Conservation (phyloP, 2,888 invertebrate species). For the Cantharis rustica region DNA sequence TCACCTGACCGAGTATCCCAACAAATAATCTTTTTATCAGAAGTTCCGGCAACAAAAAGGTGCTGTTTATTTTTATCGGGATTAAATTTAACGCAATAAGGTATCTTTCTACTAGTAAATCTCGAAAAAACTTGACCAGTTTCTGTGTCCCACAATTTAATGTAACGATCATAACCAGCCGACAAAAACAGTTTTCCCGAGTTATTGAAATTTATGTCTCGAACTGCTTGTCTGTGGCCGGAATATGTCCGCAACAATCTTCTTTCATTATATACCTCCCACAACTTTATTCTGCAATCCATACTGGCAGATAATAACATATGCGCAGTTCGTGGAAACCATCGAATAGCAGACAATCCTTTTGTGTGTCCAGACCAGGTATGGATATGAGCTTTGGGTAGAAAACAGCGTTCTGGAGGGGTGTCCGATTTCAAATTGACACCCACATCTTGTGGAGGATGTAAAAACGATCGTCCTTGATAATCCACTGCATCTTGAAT, state of each 20-base stretch:
- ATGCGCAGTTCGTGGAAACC: slow-evolving; percentile 95
- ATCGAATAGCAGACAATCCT: slow-evolving; percentile 91
- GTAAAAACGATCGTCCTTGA: slow-evolving; percentile 94
- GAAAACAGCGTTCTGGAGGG: slow-evolving; percentile 93
- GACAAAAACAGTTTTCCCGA: slow-evolving; percentile 91
- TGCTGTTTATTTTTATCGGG: slow-evolving; percentile 97
- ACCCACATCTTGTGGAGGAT: slow-evolving; percentile 90
- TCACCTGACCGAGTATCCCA: slow-evolving; percentile 97
- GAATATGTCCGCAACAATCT: slow-evolving; percentile 92
- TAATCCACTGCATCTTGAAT: slow-evolving; percentile 94
- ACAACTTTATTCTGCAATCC: slow-evolving; percentile 96
- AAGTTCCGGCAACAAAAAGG: slow-evolving; percentile 96
- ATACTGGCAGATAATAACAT: slow-evolving; percentile 93
- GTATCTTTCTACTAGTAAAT: slow-evolving; percentile 95
- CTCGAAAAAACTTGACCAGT: slow-evolving; percentile 84
- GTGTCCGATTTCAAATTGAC: slow-evolving; percentile 84
- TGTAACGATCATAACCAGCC: slow-evolving; percentile 96
- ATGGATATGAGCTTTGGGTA: slow-evolving; percentile 94
- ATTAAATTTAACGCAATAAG: slow-evolving; percentile 97
- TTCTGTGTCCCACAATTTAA: slow-evolving; percentile 99
- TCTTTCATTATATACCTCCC: slow-evolving; percentile 97
- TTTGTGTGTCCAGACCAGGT: slow-evolving; percentile 98
- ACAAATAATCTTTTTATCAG: slow-evolving; percentile 99
- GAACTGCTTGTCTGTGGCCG: slow-evolving; percentile 95
- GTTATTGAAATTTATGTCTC: slow-evolving; percentile 96